phyloP scores from a whole-genome alignment of 2,113 vertebrate species.

The Barnardius zonarius region DNA sequence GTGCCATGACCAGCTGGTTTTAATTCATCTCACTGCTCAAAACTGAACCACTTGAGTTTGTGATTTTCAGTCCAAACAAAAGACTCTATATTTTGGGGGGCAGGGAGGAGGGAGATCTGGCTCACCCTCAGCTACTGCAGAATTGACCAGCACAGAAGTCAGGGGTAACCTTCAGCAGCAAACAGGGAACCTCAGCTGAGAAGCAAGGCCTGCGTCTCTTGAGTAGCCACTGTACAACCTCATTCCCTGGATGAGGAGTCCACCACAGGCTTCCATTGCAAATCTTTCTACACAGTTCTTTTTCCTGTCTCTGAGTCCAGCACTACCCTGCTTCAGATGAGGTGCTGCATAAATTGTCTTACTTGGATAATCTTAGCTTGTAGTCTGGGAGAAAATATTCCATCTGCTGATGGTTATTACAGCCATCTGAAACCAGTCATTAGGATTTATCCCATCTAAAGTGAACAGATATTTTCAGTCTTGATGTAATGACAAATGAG shows the following conservation, averaged over 20 bases:
- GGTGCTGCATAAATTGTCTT: not conserved
- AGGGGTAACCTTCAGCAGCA: not conserved
- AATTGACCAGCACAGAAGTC: not conserved
- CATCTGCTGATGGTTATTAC: not conserved
- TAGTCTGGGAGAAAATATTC: not conserved
- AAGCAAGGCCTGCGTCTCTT: not conserved
- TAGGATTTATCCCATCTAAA: not conserved
- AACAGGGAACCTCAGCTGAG: not conserved
- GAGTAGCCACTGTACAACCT: not conserved
- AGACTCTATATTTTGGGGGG: not conserved
- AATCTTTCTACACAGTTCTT: not conserved
- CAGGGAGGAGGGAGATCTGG: not conserved
- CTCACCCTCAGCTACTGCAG: not conserved
- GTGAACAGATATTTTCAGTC: not conserved
- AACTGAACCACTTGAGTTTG: conserved; percentile 1
- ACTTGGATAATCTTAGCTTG: not conserved
- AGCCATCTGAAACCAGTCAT: not conserved
- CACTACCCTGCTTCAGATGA: not conserved
- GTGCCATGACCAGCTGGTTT: conserved; percentile 5
- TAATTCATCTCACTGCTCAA: not conserved
- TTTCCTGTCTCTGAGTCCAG: not conserved
- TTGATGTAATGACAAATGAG: not conserved
- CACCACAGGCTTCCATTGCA: not conserved
- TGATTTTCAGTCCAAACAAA: conserved; percentile 29
- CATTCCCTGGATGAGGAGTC: not conserved